These are phyloP conservation scores for Tautogolabrus adspersus DNA, from an alignment of 2,113 vertebrate species.

Conservation along the genomic window DNA sequence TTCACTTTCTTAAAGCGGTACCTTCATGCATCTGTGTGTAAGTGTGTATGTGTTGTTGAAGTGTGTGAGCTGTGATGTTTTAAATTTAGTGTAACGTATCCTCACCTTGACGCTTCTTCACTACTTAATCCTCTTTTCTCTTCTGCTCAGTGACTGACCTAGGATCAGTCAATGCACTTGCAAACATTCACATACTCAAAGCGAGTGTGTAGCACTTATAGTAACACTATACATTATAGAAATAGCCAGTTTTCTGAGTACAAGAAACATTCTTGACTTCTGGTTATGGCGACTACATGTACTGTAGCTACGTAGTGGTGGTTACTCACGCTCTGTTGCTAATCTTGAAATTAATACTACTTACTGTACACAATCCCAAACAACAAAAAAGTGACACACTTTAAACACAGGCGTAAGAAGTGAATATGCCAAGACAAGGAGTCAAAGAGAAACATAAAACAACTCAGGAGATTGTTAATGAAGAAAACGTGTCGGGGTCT, in stretches of 20 bases:
- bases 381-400: no score
- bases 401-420: no score
- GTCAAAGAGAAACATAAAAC: no score
- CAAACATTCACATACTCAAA: neutral
- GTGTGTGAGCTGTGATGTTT: conserved; percentile 28
- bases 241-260: neutral
- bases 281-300: no score
- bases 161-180: neutral
- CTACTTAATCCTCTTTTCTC: conserved; percentile 17
- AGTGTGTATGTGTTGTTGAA: conserved; percentile 20
- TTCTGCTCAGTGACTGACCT: conserved; percentile 19
- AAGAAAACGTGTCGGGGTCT: no score
- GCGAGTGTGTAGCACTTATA: neutral
- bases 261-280: no score
- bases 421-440: no score
- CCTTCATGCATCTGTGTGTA: conserved; percentile 38
- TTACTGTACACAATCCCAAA: no score
- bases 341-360: no score
- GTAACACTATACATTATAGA: neutral
- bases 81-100: conserved; percentile 20
- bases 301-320: no score
- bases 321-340: no score
- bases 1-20: conserved; percentile 17
- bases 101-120: conserved; percentile 26
- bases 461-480: no score